Evolutionary conservation across 2,888 invertebrate genomes (phyloP).

Genomic region (Euclidia mi): DNA sequence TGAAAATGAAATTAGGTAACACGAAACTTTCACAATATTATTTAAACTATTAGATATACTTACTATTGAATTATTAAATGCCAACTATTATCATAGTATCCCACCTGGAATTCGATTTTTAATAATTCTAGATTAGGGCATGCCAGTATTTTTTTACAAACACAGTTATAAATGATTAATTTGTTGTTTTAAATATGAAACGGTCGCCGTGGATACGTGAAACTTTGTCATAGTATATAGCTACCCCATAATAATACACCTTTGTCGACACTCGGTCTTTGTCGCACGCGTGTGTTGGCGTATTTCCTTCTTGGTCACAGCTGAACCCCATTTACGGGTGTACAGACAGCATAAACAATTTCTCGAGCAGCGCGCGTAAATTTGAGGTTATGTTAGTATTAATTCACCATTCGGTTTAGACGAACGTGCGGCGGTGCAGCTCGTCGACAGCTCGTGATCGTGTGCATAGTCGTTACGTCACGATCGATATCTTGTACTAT

Average conservation of each 20-base stretch:
- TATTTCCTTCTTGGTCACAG: conserved; percentile 73
- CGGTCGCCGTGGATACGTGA: conserved; percentile 35
- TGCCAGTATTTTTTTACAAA: conserved; percentile 4
- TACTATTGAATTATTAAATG: no score
- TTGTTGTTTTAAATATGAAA: conserved; percentile 39
- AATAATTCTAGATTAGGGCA: conserved; percentile 4
- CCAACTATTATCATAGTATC: no score
- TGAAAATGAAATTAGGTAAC: no score
- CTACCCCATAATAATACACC: conserved; percentile 68
- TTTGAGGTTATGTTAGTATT: conserved; percentile 89
- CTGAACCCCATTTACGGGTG: conserved; percentile 82
- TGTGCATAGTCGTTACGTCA: conserved; percentile 70
- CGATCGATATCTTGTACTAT: conserved; percentile 80
- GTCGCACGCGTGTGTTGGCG: conserved; percentile 54
- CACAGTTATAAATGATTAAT: conserved; percentile 17
- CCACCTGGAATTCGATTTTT: no score
- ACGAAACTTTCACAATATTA: no score
- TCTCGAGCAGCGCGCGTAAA: conserved; percentile 83
- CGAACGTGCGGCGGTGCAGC: conserved; percentile 71
- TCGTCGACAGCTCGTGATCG: conserved; percentile 59
- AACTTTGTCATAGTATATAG: conserved; percentile 55
- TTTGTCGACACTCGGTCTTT: conserved; percentile 70
- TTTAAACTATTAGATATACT: no score
- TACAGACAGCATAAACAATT: conserved; percentile 85
- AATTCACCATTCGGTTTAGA: conserved; percentile 79